Evolutionary conservation across 2,888 invertebrate genomes (phyloP).

Genomic region (Oxyscelio sp.): DNA sequence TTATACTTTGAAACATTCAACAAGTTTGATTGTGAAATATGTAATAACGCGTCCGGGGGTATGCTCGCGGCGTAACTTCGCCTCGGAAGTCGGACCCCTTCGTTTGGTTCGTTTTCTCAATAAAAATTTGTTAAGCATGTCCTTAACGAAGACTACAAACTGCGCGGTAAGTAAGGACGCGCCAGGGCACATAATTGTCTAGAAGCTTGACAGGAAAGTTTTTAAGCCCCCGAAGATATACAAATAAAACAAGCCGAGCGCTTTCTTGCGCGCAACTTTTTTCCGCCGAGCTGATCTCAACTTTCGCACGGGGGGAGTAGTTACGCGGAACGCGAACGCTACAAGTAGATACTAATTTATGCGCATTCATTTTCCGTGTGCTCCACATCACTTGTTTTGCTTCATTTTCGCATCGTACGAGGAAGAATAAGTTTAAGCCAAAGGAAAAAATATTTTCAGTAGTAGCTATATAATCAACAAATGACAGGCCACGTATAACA

Average conservation of each 20-base stretch:
- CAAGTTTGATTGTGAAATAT: constrained; percentile 71
- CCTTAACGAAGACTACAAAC: constrained; percentile 59
- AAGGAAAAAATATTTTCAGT: constrained; percentile 20
- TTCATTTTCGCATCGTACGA: constrained; percentile 15
- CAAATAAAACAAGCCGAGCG: constrained; percentile 52
- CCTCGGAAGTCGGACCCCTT: constrained; percentile 27
- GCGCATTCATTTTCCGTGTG: constrained; percentile 64
- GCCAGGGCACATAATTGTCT: constrained; percentile 62
- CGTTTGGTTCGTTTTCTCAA: constrained; percentile 56
- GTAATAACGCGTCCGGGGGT: constrained; percentile 42
- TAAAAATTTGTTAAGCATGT: constrained; percentile 63
- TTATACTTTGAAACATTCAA: constrained; percentile 56
- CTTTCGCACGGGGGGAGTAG: constrained; percentile 33
- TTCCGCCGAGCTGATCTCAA: constrained; percentile 51
- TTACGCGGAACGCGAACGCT: no score
- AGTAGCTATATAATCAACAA: constrained; percentile 35
- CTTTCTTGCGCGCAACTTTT: constrained; percentile 38
- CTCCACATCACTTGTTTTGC: constrained; percentile 15
- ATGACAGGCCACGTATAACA: constrained; percentile 41
- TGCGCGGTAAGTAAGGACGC: constrained; percentile 9
- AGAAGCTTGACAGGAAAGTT: constrained; percentile 69
- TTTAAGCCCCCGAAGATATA: constrained; percentile 46
- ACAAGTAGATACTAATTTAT: constrained; percentile 70
- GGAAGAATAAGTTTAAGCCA: neutral
- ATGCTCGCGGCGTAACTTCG: neutral